These are phyloP conservation scores for Volucella bombylans DNA, from an alignment of 2,888 invertebrate genomes.

Conservation along the genomic window DNA sequence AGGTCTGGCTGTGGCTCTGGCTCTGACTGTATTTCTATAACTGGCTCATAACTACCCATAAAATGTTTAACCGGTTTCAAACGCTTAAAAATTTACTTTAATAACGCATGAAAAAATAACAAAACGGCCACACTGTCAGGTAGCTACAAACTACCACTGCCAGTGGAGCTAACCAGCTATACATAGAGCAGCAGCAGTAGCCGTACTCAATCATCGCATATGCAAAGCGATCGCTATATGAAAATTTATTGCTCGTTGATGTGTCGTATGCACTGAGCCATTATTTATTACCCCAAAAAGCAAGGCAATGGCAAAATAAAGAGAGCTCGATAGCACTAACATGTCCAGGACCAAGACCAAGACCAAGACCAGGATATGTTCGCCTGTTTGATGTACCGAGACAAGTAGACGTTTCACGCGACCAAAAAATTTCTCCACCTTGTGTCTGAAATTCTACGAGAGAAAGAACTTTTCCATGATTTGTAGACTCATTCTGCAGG, in stretches of 20 bases:
- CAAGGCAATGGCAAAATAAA: conserved; percentile 17
- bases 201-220: conserved; percentile 65
- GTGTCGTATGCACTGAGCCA: conserved; percentile 71
- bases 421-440: conserved; percentile 39
- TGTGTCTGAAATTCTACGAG: conserved; percentile 17
- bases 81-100: no score
- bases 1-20: no score
- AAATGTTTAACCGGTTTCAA: no score
- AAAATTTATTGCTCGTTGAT: conserved; percentile 70
- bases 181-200: conserved; percentile 13
- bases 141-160: neutral
- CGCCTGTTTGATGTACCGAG: conserved; percentile 43
- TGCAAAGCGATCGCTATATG: conserved; percentile 67
- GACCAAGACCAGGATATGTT: conserved; percentile 59
- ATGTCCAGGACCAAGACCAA: conserved; percentile 15
- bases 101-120: no score
- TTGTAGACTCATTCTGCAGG: conserved; percentile 38
- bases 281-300: conserved; percentile 62
- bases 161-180: conserved; percentile 19
- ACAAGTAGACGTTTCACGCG: conserved; percentile 63
- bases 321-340: conserved; percentile 18
- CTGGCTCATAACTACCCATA: no score
- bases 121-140: no score
- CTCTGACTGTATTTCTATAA: no score
- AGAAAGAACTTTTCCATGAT: conserved; percentile 51